Base-by-base conservation (phyloP, 2,113 vertebrate species). In the Echinops telfairi region DNA sequence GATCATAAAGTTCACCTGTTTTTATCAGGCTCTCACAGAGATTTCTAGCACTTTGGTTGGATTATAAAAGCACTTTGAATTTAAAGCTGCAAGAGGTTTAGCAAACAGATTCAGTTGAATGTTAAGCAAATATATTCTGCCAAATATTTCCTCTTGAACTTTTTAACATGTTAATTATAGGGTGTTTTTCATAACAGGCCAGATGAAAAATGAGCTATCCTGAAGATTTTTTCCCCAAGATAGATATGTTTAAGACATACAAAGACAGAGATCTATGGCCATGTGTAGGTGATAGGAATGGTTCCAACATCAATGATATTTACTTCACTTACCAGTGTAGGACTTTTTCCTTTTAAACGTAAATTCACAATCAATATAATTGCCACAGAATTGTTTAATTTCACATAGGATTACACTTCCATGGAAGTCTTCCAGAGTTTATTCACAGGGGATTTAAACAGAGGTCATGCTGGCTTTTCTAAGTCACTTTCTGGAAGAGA, bases 401-500 rank as follows among this genome's bases (percentile, higher is more conserved):
- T 89, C 88, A 80, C 73, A 76, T 78, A 86, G 71, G 66, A 47
- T 95, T 90, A 78, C 19, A 71, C 58, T 90, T 92, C 8, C 11
- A 57, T 40, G 53, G 83, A 82, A 0, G 16, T 58, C 81, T 82
- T 96, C 93, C 89, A 84, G 92, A 83, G 78, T 22, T 88, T 78
- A 83, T 86, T 93, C 94, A 82, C 16, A 75, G 78, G 82, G 88
- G 36, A 75, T 60, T 75, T n/a, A 36, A 66, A 40, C 11, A 22
- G 77, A 94, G 62, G 60, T 91, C 90, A 87, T 36, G 77, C 86
- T 86, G 86, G 60, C 47, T 86, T 94, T 90, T 93, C 71, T 75
- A 86, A 91, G 82, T 73, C 89, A 71, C 89, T 88, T 94, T 95
- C 81, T 80, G 40, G 89, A 89, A 53, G 62, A 92, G 76, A 81